Evolutionary conservation across 2,888 invertebrate genomes (phyloP).

Genomic region (Eurois occulta): DNA sequence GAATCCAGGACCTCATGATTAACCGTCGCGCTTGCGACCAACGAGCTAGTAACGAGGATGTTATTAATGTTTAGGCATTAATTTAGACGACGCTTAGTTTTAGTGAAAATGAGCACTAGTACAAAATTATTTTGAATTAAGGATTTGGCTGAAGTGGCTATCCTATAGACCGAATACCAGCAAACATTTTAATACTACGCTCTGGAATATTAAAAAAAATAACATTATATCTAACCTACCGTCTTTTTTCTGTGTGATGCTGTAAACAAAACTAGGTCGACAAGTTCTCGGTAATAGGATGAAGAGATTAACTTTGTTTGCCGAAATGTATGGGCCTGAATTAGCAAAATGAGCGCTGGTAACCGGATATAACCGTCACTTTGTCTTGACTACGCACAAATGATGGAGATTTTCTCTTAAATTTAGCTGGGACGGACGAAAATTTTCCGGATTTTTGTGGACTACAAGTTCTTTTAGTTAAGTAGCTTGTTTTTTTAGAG

Average conservation of each 20-base stretch:
- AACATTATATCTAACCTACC: constrained; percentile 17
- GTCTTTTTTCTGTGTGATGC: constrained; percentile 19
- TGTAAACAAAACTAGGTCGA: constrained; percentile 71
- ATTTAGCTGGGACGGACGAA: constrained; percentile 20
- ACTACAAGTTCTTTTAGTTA: neutral
- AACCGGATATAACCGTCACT: constrained; percentile 64
- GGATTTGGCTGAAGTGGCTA: neutral
- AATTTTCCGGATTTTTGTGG: constrained; percentile 14
- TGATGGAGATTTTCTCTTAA: constrained; percentile 51
- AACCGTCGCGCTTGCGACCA: no score
- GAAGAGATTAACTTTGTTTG: constrained; percentile 76
- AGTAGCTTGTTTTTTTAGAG: neutral
- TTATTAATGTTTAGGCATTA: neutral
- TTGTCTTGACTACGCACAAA: constrained; percentile 54
- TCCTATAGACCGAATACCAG: neutral
- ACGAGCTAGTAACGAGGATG: no score
- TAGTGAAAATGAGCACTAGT: no score
- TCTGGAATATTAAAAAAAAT: neutral
- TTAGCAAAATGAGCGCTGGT: constrained; percentile 66
- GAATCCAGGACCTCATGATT: no score
- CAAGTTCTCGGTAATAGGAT: constrained; percentile 73
- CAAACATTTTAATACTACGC: neutral
- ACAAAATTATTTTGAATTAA: no score
- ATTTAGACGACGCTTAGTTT: neutral
- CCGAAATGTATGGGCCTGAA: constrained; percentile 70